Conservation (phyloP, 2,113 vertebrate species). For the Apteryx owenii region DNA sequence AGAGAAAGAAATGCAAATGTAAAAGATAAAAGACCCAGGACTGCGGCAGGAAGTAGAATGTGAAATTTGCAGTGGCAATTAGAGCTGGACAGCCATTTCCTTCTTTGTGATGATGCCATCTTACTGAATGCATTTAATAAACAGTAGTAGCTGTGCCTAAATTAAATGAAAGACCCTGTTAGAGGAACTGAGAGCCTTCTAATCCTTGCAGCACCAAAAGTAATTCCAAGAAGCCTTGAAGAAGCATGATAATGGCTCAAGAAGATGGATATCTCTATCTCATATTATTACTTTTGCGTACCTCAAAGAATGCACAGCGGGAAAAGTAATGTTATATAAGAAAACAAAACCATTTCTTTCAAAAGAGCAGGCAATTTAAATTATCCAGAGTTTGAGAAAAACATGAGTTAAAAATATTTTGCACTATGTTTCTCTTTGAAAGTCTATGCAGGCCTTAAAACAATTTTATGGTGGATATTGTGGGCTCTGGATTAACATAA, state of each 20-base stretch:
- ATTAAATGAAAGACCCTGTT: constrained; percentile 20
- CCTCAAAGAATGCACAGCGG: constrained; percentile 31
- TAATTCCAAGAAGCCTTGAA: constrained; percentile 54
- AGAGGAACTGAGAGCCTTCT: not conserved
- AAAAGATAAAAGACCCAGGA: not conserved
- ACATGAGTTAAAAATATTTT: not conserved
- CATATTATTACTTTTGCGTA: constrained; percentile 9
- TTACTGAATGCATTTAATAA: constrained; percentile 28
- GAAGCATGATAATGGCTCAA: not conserved
- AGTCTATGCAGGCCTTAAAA: constrained; percentile 5
- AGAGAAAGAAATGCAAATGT: not conserved
- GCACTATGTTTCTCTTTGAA: constrained; percentile 23
- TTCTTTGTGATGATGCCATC: not conserved
- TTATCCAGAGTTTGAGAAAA: constrained; percentile 12
- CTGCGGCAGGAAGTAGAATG: not conserved
- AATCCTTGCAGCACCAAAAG: not conserved
- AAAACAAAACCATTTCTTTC: not conserved
- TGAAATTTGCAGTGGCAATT: not conserved
- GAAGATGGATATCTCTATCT: constrained; percentile 46
- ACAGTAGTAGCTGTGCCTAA: not conserved
- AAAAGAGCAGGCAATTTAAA: constrained; percentile 29
- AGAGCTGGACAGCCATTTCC: not conserved
- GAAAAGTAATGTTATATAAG: not conserved
- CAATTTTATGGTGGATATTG: constrained; percentile 65
- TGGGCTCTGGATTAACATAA: constrained; percentile 21